Evolutionary conservation across 2,797 vertebrate species (phyloP), one percentile per base, ranked within the genome.

Genomic region (Yasuhikotakia modesta): DNA sequence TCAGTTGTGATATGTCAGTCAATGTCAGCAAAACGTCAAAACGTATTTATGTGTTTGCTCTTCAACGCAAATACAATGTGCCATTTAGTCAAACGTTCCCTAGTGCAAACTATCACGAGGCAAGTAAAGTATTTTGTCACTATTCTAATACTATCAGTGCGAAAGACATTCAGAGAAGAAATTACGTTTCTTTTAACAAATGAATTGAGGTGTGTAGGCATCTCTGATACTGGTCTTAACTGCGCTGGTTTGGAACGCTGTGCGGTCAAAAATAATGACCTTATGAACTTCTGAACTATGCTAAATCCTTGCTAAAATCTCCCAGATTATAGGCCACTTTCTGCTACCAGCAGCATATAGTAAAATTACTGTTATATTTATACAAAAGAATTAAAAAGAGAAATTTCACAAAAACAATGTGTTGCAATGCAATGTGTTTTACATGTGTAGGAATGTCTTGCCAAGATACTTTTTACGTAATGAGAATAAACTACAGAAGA

Each of bases 191-290:
- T 21, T 58, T 70, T 1, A 68, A 30, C 72, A 55, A 46, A 46
- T 50, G 60, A 53, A 13, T 43, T 43, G 39, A 43, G 13, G 48
- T 66, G 64, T 74, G 24, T 5, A 27, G 80, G 74, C 73, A 86
- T 86, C 88, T 88, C 89, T 82, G 83, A 86, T 83, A 74, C 81
- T 84, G 85, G 87, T 82, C 84, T 83, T 87, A 87, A 91, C 89
- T 90, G 88, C 86, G 88, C 85, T 68, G 80, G 92, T 89, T 86
- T 63, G 79, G 91, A 94, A 91, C 86, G 91, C 91, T 90, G 87
- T 88, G 83, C 83, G 85, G 86, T 85, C 84, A 90, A 90, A 91
- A 90, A 91, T 88, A 91, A 89, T 92, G 92, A 92, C 93, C 91
- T 91, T 87, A 77, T 92, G 90, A 92, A 93, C 93, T 89, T 82